Evolutionary conservation across 2,113 vertebrate species (phyloP), one percentile per base, ranked within the genome.

Genomic region (Plecturocebus donacophilus): DNA sequence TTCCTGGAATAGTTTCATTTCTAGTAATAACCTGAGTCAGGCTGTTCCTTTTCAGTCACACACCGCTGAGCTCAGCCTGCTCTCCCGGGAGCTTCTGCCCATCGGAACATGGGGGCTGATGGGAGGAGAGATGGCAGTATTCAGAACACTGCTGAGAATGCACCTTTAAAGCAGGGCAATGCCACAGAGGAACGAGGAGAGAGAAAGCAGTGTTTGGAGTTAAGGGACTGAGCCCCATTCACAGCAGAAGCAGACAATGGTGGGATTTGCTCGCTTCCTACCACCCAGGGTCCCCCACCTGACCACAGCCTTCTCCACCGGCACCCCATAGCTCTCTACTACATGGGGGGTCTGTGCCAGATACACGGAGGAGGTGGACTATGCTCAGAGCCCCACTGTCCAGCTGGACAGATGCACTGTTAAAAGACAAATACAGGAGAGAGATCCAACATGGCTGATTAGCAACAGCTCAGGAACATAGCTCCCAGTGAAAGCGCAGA

Each of bases 301-400:
- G 5, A 42, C 77, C 30, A 8, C 30, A 19, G 49, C 52, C 40
- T 45, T 49, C 42, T 21, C 16, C 54, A 49, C 32, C 1, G 19
- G 27, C 35, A 12, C 25, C 17, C 27, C 13, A 16, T 8, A n/a
- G 3, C 38, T 17, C 40, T n/a, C 81, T 64, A 16, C 52, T 5
- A 3, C 8, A 2, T 0, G 0, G 8, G 19, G 49, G 49, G 14
- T 52, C 40, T 32, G 40, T 3, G 8, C 27, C 45, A 13, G 17
- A 45, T 2, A 4, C 30, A 8, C 35, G 7, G 30, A 20, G 45
- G 54, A 80, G 52, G 2, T 16, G 16, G 25, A 3, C 20, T 27
- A 19, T 32, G n/a, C 30, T 30, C 0, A 0, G 16, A 38, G 8
- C 83, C 5, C 9, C 0, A 52, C 1, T 3, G 49, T 35, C 10